phyloP scores from a whole-genome alignment of 2,888 invertebrate genomes.

The Limenitis camilla region DNA sequence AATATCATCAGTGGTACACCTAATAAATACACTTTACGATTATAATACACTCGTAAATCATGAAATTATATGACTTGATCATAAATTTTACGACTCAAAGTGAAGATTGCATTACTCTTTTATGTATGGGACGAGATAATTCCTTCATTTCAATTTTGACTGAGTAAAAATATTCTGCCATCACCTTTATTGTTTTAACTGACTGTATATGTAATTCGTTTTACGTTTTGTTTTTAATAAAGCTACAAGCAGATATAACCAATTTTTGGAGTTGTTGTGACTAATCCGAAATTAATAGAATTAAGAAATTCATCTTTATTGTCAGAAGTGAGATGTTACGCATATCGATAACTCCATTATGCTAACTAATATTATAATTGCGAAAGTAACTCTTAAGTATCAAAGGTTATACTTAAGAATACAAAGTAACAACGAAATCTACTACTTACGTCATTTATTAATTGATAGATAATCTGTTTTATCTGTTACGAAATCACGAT shows the following conservation, averaged over 20 bases:
- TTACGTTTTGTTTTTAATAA: background rate
- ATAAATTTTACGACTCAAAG: constrained; percentile 23
- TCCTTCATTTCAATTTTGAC: constrained; percentile 23
- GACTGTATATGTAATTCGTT: background rate
- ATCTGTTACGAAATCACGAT: too few species aligned
- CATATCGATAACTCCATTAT: too few species aligned
- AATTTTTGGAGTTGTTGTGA: too few species aligned
- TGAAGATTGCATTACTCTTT: constrained; percentile 20
- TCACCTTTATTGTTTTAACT: background rate
- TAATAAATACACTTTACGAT: constrained; percentile 21
- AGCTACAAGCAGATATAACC: too few species aligned
- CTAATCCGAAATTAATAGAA: background rate
- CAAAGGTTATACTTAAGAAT: too few species aligned
- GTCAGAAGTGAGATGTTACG: too few species aligned
- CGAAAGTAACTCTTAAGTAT: too few species aligned
- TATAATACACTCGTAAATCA: constrained; percentile 20
- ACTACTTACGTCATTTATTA: too few species aligned
- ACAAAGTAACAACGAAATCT: too few species aligned
- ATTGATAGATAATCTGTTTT: too few species aligned
- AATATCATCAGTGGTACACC: too few species aligned
- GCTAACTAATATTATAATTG: too few species aligned
- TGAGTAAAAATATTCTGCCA: background rate
- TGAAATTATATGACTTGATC: constrained; percentile 26
- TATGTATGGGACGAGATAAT: constrained; percentile 18
- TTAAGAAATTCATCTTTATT: background rate